Evolutionary conservation across 2,113 vertebrate species (phyloP).

Genomic region (Mobula birostris): DNA sequence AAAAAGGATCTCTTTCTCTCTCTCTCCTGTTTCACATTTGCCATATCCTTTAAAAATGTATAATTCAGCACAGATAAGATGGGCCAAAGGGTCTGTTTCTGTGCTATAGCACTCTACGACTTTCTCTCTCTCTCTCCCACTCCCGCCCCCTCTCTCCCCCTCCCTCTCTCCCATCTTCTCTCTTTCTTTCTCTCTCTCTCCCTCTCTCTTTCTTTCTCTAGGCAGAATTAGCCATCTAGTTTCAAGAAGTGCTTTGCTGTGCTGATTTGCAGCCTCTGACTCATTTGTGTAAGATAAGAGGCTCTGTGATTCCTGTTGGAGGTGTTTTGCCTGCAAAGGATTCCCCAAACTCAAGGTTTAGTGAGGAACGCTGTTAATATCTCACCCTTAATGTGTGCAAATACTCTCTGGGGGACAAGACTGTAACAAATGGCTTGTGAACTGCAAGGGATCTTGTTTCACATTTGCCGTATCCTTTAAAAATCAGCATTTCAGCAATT

Average conservation of each 20-base stretch:
- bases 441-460: background rate
- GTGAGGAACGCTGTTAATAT: background rate
- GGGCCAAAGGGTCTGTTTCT: no score
- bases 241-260: no score
- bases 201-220: no score
- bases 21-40: no score
- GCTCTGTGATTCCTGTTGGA: background rate
- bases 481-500: background rate
- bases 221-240: background rate
- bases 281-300: background rate
- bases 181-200: no score
- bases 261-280: background rate
- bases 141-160: no score
- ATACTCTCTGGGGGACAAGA: background rate
- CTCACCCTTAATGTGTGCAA: background rate
- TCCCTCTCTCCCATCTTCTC: no score
- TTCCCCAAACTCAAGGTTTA: background rate
- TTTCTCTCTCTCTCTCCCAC: conserved; percentile 44
- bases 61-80: no score
- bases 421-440: background rate
- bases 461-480: background rate
- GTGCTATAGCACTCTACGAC: no score
- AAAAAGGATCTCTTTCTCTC: conserved; percentile 56
- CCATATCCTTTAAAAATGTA: no score
- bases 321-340: background rate